Base-by-base conservation (phyloP, 2,888 invertebrate genomes). In the Oxyscelio sp. region DNA sequence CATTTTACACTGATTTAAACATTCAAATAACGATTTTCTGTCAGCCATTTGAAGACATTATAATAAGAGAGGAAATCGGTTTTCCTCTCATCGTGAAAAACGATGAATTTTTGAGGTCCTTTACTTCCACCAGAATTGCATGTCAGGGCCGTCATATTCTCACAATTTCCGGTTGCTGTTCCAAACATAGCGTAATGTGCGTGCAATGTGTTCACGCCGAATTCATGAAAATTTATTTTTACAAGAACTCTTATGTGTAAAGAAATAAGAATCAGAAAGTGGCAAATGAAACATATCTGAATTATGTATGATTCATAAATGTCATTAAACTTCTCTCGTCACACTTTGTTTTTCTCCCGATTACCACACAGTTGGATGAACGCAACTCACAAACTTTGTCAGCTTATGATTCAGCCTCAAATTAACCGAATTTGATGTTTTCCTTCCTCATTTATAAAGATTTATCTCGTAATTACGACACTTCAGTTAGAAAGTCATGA, bases 1-100 rank as follows among this genome's bases (percentile, higher is more conserved):
- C 21, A 56, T 66, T 58, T 66, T 66, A 50, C 74, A 65, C 54
- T 45, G 65, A 45, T 75, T 75, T 65, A 54, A 75, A 66, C 66
- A 66, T 48, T 27, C 66, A 40, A 65, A 58, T 75, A 75, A 58
- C 66, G 75, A 66, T 75, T 66, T 75, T 66, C 75, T 75, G 75
- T 66, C 66, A 58, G 56, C 65, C 56, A 56, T 13, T 45, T 34
- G 58, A 58, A 58, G 66, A 38, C 45, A 48, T 58, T 50, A 65
- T 31, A 40, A 38, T 31, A n/a, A 58, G 27, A 24, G 50, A 65
- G 74, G 75, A 66, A 75, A 66, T 66, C 66, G 66, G 75, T 58
- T 75, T 75, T 75, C 54, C 56, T 63, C 43, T 6, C 43, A 17
- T 15, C 22, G 40, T 40, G 58, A 63, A 66, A 66, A 75, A 38